Evolutionary conservation across 2,113 vertebrate species (phyloP), one percentile per base, ranked within the genome.

Genomic region (Anoplopoma fimbria): DNA sequence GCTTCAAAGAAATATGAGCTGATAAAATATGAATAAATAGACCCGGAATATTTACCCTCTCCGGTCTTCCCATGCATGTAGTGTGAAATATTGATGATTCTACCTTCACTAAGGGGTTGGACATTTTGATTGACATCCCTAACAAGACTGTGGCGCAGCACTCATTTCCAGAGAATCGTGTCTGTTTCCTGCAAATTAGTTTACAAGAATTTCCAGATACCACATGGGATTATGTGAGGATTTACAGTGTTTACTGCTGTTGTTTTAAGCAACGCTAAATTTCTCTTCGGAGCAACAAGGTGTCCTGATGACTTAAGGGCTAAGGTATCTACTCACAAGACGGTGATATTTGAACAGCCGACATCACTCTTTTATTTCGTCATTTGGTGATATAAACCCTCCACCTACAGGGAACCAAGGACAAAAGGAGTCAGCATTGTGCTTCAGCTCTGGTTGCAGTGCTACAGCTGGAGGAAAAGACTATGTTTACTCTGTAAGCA

Each of bases 51-150:
- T 79, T 58, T 84, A 53, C 25, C 19, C 42, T 55, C 36, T 36
- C 27, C 19, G 8, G 34, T 58, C 73, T 17, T 65, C 14, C 42
- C n/a, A 27, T 27, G 40, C 13, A 25, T 64, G 71, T 23, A 33
- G 17, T 49, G 47, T 58, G 53, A 77, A 77, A 85, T 78, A 86
- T 67, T 51, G 45, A 73, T 71, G 47, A 34, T 14, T 74, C 69
- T 15, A 72, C 25, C 70, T 68, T 38, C 51, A 70, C 81, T 49
- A 33, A 53, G 38, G 31, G 45, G 61, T 17, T 34, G 81, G 74
- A 62, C 61, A 36, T 64, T 80, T 87, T 88, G 84, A 85, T 49
- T 81, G 77, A 77, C 77, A 7, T 69, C 64, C 65, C 72, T 77
- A 87, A 86, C 64, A 72, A 82, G 74, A 25, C 40, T 6, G 60